phyloP scores from a whole-genome alignment of 1,140 invertebrate genomes.

The Oncopodura yosiiana region DNA sequence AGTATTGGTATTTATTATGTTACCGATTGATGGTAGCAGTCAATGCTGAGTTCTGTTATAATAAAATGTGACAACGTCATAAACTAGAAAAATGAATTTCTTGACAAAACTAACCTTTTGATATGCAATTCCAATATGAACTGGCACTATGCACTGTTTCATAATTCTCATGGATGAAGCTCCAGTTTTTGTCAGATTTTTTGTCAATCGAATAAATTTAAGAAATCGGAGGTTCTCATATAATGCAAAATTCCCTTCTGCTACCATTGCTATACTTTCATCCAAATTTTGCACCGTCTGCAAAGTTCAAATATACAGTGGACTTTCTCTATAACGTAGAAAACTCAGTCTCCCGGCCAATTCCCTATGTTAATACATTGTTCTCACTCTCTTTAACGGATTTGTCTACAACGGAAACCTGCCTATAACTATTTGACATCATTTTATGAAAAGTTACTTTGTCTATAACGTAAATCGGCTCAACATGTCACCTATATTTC shows the following conservation, averaged over 20 bases:
- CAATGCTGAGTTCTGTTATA: conserved; percentile 28
- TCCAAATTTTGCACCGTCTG: conserved; percentile 40
- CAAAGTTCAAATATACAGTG: conserved; percentile 40
- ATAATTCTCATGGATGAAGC: conserved; percentile 31
- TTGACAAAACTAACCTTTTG: no score
- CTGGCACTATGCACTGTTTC: conserved; percentile 33
- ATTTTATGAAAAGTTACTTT: neutral
- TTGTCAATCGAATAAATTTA: conserved; percentile 35
- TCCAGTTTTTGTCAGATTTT: conserved; percentile 29
- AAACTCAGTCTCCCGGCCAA: no score
- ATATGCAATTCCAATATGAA: conserved; percentile 35
- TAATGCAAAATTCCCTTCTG: conserved; percentile 59
- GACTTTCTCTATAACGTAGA: neutral
- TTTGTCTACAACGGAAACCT: no score
- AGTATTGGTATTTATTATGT: neutral
- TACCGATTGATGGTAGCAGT: conserved; percentile 30
- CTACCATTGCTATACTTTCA: conserved; percentile 43
- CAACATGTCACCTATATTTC: no score
- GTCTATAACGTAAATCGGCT: neutral
- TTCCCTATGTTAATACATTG: no score
- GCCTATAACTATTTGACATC: neutral
- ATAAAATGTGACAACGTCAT: no score
- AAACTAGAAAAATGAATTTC: no score
- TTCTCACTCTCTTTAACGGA: no score
- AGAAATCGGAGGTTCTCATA: conserved; percentile 69